Evolutionary conservation across 2,797 vertebrate species (phyloP).

Genomic region (Micromesistius poutassou): DNA sequence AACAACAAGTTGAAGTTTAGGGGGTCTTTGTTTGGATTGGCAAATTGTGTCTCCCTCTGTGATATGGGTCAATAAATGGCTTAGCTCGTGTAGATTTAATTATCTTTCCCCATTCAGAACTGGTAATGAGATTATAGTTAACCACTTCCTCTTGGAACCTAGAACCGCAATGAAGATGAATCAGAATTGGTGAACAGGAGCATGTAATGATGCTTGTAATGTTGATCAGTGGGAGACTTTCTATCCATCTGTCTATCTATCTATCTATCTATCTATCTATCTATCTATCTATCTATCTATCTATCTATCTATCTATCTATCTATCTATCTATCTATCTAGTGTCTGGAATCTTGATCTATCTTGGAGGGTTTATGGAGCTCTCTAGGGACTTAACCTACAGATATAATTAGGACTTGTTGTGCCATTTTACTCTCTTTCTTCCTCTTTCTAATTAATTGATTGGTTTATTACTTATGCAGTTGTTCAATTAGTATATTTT

Average conservation of each 20-base stretch:
- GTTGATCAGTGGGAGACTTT: neutral
- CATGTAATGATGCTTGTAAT: slow-evolving; percentile 41
- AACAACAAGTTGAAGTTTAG: neutral
- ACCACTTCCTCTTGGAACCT: slow-evolving; percentile 82
- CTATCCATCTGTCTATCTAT: slow-evolving; percentile 5
- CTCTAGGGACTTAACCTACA: slow-evolving; percentile 21
- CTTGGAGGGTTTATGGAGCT: slow-evolving; percentile 8
- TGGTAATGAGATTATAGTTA: slow-evolving; percentile 83
- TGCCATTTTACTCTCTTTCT: slow-evolving; percentile 23
- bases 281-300: slow-evolving; percentile 12
- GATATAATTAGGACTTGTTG: slow-evolving; percentile 49
- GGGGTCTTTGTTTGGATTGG: slow-evolving; percentile 13
- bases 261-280: slow-evolving; percentile 1
- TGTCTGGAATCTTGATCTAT: neutral
- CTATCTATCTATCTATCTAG: neutral
- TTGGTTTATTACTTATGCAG: slow-evolving; percentile 62
- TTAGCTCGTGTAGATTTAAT: slow-evolving; percentile 84
- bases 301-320: slow-evolving; percentile 8
- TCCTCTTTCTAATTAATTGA: slow-evolving; percentile 61
- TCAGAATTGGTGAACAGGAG: slow-evolving; percentile 67
- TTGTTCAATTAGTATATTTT: slow-evolving; percentile 50
- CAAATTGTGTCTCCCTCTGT: slow-evolving; percentile 62
- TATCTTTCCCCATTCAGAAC: slow-evolving; percentile 76
- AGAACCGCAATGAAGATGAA: slow-evolving; percentile 51
- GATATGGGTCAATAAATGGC: slow-evolving; percentile 67